Conservation (phyloP, 2,888 invertebrate species). For the Calliopum simillimum region DNA sequence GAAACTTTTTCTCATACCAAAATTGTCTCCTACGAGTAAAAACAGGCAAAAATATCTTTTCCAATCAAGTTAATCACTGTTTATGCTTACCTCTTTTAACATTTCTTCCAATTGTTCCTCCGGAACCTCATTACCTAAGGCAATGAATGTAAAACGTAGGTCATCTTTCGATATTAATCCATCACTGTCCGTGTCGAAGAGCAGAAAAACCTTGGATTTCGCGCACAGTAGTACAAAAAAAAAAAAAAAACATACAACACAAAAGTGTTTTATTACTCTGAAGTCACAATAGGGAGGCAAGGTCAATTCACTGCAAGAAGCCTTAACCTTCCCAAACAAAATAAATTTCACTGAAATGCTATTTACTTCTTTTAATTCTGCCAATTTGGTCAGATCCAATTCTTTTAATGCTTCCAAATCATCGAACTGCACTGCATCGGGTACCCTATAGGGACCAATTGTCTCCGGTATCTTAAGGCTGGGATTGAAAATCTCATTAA, state of each 20-base stretch:
- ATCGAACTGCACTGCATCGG: slow-evolving; percentile 59
- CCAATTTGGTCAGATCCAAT: slow-evolving; percentile 72
- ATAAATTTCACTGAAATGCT: slow-evolving; percentile 4
- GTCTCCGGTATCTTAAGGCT: slow-evolving; percentile 61
- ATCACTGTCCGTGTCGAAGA: slow-evolving; percentile 76
- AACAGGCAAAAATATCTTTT: no score
- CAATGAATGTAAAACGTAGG: slow-evolving; percentile 73
- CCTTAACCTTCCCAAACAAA: neutral
- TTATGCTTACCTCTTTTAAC: slow-evolving; percentile 71
- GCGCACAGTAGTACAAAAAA: slow-evolving; percentile 1
- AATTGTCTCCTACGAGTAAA: no score
- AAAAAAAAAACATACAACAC: neutral
- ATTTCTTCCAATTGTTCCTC: slow-evolving; percentile 73
- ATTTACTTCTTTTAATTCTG: slow-evolving; percentile 74
- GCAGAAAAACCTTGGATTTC: slow-evolving; percentile 71
- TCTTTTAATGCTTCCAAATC: slow-evolving; percentile 70
- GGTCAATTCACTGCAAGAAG: neutral
- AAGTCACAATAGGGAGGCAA: neutral
- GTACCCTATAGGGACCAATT: slow-evolving; percentile 60
- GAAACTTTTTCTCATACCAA: no score
- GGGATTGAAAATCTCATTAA: slow-evolving; percentile 66
- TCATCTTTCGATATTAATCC: slow-evolving; percentile 76
- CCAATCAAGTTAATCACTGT: no score
- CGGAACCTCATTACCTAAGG: slow-evolving; percentile 72
- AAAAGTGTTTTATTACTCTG: neutral